Evolutionary conservation across 2,113 vertebrate species (phyloP), one percentile per base, ranked within the genome.

Genomic region (Sus scrofa): DNA sequence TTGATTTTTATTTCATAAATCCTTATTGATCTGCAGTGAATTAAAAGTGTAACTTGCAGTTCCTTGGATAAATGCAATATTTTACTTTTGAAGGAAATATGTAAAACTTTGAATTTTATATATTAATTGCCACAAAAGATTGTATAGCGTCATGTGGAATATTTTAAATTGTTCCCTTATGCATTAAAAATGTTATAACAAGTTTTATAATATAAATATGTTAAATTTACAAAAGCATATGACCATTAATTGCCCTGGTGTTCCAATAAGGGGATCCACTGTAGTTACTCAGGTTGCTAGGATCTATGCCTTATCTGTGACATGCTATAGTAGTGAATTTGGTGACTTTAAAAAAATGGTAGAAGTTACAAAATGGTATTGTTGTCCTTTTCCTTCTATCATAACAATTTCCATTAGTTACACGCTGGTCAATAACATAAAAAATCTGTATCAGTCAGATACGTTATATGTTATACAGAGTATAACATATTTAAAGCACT

Each of bases 1-100:
- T 71, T 87, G 52, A 65, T 74, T 90, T 85, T 95, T 44, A 75
- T 6, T 84, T 96, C 44, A 93, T 88, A 73, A 70, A 71, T 44
- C 27, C 8, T 81, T 94, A 88, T 37, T 75, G 58, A 93, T 77
- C 79, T 63, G 7, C 3, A 79, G 65, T 70, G 30, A 92, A 70
- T 70, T 79, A 90, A 79, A 70, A 7, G 4, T 37, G 30, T 67
- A 97, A 84, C 68, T 75, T 88, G 32, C 3, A 54, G 6, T 58
- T 65, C 14, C 4, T 54, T 81, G 1, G 3, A 91, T 26, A 56
- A 4, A 39, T 30, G 1, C 18, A 75, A 60, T 67, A 60, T 65
- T 79, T 84, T 84, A 52, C 5, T 70, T 94, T 77, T 30, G 75
- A 50, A 62, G 16, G 81, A 92, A 90, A 96, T 20, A 32, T 65